Evolutionary conservation across 2,888 invertebrate genomes (phyloP).

Genomic region (Tuberolachnus salignus): DNA sequence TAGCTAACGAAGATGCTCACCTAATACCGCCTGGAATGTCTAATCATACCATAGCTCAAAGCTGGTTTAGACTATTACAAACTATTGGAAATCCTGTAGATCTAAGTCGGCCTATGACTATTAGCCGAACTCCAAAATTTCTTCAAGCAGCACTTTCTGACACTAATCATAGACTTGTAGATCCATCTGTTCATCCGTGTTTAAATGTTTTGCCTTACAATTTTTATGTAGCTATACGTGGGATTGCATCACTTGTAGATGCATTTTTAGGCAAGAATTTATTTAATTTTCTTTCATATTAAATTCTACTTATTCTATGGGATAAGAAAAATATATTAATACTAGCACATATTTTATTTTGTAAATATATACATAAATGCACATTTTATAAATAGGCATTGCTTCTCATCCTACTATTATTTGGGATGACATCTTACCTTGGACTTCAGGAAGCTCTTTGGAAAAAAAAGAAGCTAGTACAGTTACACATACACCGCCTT

Average conservation of each 20-base stretch:
- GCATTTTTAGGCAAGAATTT: slow-evolving; percentile 83
- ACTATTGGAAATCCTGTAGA: slow-evolving; percentile 95
- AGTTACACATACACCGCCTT: slow-evolving; percentile 74
- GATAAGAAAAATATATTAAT: slow-evolving; percentile 10
- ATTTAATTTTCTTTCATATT: slow-evolving; percentile 27
- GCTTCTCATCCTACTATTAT: slow-evolving; percentile 54
- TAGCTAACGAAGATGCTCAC: slow-evolving; percentile 84
- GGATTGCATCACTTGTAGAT: slow-evolving; percentile 90
- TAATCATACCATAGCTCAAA: slow-evolving; percentile 88
- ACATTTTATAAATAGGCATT: slow-evolving; percentile 52
- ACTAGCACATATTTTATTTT: slow-evolving; percentile 22
- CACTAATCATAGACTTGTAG: slow-evolving; percentile 63
- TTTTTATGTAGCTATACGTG: slow-evolving; percentile 91
- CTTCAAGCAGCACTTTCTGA: slow-evolving; percentile 79
- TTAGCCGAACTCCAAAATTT: slow-evolving; percentile 75
- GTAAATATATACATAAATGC: slow-evolving; percentile 48
- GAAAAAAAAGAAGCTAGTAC: slow-evolving; percentile 50
- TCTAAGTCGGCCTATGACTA: slow-evolving; percentile 81
- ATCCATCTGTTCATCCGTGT: slow-evolving; percentile 90
- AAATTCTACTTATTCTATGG: background rate
- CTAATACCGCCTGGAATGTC: slow-evolving; percentile 84
- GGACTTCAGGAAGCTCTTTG: slow-evolving; percentile 47
- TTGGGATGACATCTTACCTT: slow-evolving; percentile 52
- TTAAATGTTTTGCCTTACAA: slow-evolving; percentile 82
- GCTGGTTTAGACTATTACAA: slow-evolving; percentile 94